A percentile compares a stretch with the other conserved stretches of the same genome.
Conservation (phyloP, 2,113 vertebrate species). For the Rafetus swinhoei region DNA sequence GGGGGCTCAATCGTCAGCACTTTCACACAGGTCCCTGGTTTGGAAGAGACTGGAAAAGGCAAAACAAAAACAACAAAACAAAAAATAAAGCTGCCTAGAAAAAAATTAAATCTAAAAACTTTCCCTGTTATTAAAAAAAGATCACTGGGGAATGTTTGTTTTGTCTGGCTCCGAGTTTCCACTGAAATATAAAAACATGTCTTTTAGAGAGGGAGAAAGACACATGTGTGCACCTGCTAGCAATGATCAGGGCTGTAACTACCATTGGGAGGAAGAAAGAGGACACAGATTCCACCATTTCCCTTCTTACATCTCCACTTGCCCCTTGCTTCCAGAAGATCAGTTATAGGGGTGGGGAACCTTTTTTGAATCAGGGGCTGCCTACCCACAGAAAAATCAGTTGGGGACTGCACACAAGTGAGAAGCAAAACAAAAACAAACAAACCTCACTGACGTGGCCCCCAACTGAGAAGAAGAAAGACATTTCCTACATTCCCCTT, state of each 20-base stretch:
- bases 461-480: too few relatives aligned
- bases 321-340: neutral
- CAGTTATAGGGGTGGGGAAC: neutral
- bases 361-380: too few relatives aligned
- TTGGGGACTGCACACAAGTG: too few relatives aligned
- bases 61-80: neutral
- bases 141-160: neutral
- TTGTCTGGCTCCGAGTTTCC: neutral
- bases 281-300: rapidly evolving
- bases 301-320: neutral
- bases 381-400: too few relatives aligned
- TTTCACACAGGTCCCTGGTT: slow-evolving; percentile 95
- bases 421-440: too few relatives aligned
- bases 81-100: slow-evolving; percentile 29
- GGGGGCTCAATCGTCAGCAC: slow-evolving; percentile 91
- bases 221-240: neutral
- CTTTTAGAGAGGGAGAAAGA: neutral
- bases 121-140: neutral
- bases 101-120: slow-evolving; percentile 42
- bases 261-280: neutral
- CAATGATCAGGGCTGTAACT: neutral
- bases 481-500: too few relatives aligned
- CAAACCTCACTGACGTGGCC: too few relatives aligned
- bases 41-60: slow-evolving; percentile 88
- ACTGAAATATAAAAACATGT: neutral